Evolutionary conservation across 1,140 invertebrate genomes (phyloP), one percentile per base, ranked within the genome.

Genomic region (Zaprionus vittiger): DNA sequence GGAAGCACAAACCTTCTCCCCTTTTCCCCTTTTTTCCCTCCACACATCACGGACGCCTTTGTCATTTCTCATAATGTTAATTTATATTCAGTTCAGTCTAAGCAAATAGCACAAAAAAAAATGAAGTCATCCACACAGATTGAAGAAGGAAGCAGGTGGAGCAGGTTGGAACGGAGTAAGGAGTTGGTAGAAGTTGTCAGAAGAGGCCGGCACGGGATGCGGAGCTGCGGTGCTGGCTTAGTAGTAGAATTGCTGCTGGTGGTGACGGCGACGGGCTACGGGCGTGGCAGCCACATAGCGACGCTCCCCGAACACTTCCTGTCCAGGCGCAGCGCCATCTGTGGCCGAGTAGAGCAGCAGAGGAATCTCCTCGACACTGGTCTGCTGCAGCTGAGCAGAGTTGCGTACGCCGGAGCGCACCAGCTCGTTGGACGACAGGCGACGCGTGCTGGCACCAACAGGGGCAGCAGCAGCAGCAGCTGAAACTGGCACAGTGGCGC

Each of bases 1-100:
- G 71, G 76, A 79, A 86, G 65, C 56, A 63, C 71, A 17, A 6
- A 17, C 41, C 41, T 2, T 7, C 7, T 34, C 31, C 41, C 41
- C n/a, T 9, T n/a, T 0, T 5, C 41, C 41, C n/a, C 15, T 7
- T 17, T 1, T n/a, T n/a, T n/a, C 41, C 41, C 41, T 60, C 60
- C 61, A 69, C 70, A 74, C 75, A 77, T 68, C 56, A 68, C 73
- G 56, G 17, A 47, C 73, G 70, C 83, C 73, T 87, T 87, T 87
- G 84, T 87, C 85, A 89, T 89, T 89, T 89, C 73, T 89, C 84
- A 89, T 89, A 89, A 89, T 80, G 82, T 89, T 89, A 89, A 89
- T 89, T 89, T 90, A 90, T 89, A 89, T 90, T 89, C 85, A 89
- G 85, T 89, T 90, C 85, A 89, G 84, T 90, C 85, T 89, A 89